A percentile compares a stretch with the other conserved stretches of the same genome.
Evolutionary conservation across 2,113 vertebrate genomes (phyloP).

Genomic region (Shinisaurus crocodilurus): DNA sequence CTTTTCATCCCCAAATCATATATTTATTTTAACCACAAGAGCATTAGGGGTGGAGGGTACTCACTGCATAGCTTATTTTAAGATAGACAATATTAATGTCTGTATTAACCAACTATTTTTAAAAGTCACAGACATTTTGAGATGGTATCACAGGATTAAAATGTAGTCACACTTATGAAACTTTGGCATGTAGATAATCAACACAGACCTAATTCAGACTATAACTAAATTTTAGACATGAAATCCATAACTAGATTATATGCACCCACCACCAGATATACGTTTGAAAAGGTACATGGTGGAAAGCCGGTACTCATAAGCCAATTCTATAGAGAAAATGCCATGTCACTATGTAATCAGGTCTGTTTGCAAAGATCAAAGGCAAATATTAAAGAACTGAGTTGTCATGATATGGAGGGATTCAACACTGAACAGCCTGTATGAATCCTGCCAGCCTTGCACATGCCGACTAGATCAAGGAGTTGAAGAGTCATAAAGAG

Average conservation of each 20-base stretch:
- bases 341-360: not conserved
- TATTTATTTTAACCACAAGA: not conserved
- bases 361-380: not conserved
- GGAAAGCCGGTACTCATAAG: constrained; percentile 24
- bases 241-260: not conserved
- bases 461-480: not conserved
- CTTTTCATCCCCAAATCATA: not conserved
- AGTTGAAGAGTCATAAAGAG: not conserved
- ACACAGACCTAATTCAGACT: not conserved
- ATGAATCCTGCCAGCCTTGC: not conserved
- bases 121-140: not conserved
- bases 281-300: not conserved
- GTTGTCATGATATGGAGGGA: not conserved
- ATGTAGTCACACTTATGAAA: not conserved
- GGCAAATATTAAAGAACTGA: not conserved
- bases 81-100: not conserved
- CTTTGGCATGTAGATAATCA: not conserved
- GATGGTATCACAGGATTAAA: not conserved
- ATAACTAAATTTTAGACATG: not conserved
- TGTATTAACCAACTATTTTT: not conserved
- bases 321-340: constrained; percentile 9
- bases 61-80: not conserved
- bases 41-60: not conserved
- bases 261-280: not conserved
- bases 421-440: not conserved